Evolutionary conservation across 1,140 invertebrate genomes (phyloP).

Genomic region (Macrotrachela quadricornifera): DNA sequence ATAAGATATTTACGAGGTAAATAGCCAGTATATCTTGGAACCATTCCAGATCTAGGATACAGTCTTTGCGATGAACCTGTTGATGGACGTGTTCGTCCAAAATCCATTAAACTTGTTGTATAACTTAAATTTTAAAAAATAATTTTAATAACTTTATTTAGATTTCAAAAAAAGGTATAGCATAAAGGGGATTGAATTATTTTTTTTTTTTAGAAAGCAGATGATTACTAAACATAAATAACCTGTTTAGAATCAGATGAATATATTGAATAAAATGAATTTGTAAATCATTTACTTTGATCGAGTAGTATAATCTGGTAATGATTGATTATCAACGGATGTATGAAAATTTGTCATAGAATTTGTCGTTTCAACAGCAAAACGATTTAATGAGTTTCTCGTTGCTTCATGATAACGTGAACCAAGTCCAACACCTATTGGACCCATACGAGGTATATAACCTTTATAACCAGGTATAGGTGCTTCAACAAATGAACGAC

Average conservation of each 20-base stretch:
- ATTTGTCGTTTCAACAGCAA: conserved; percentile 10
- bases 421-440: conserved; percentile 26
- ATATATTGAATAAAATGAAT: too few relatives aligned
- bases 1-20: conserved; percentile 18
- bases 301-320: too few relatives aligned
- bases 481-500: conserved; percentile 15
- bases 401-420: conserved; percentile 21
- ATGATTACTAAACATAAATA: too few relatives aligned
- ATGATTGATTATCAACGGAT: too few relatives aligned
- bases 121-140: too few relatives aligned
- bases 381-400: conserved; percentile 20
- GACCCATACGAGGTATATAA: conserved; percentile 24
- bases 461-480: conserved; percentile 30
- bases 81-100: not conserved
- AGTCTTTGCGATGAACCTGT: conserved; percentile 10
- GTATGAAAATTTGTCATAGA: not conserved
- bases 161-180: too few relatives aligned
- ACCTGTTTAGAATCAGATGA: too few relatives aligned
- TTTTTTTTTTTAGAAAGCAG: too few relatives aligned
- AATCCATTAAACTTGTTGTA: too few relatives aligned
- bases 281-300: too few relatives aligned
- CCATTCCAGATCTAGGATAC: conserved; percentile 24
- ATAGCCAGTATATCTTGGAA: conserved; percentile 30
- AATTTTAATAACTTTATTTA: too few relatives aligned
- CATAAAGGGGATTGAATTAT: too few relatives aligned